These are phyloP conservation scores for Lepus timidus DNA, from an alignment of 2,113 vertebrate genomes.

Conservation along the genomic window DNA sequence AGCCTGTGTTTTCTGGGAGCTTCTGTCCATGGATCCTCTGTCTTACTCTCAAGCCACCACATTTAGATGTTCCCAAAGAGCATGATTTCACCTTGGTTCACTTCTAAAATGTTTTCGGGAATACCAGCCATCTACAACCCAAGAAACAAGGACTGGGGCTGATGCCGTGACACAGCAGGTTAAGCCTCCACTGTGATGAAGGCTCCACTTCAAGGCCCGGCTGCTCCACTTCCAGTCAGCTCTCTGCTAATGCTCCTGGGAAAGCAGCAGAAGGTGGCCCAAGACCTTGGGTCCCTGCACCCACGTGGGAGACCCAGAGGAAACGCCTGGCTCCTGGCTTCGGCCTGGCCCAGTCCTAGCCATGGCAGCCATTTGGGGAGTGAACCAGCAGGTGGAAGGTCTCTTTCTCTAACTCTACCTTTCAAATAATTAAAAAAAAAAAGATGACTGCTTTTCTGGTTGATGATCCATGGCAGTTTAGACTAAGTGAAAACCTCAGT, in stretches of 20 bases:
- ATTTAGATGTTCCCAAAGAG: neutral
- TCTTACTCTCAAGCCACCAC: neutral
- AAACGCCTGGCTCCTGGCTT: too few species aligned
- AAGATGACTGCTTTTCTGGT: neutral
- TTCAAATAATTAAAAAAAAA: too few species aligned
- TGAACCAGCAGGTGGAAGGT: neutral
- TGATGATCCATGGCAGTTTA: neutral
- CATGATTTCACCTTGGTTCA: neutral
- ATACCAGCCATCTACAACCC: neutral
- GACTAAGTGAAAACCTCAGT: neutral
- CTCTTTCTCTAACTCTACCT: too few species aligned
- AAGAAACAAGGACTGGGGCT: neutral
- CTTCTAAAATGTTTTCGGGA: neutral
- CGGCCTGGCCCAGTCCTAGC: too few species aligned
- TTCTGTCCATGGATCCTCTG: neutral
- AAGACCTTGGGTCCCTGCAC: too few species aligned
- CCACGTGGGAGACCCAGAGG: too few species aligned
- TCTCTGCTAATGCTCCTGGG: too few species aligned
- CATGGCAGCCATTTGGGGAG: neutral
- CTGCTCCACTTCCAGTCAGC: too few species aligned
- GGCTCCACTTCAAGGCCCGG: too few species aligned
- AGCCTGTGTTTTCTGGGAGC: neutral
- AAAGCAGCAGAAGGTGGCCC: too few species aligned
- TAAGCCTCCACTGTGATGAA: too few species aligned
- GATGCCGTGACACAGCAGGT: too few species aligned